phyloP scores from a whole-genome alignment of 1,140 invertebrate species.

The Danaus plexippus region DNA sequence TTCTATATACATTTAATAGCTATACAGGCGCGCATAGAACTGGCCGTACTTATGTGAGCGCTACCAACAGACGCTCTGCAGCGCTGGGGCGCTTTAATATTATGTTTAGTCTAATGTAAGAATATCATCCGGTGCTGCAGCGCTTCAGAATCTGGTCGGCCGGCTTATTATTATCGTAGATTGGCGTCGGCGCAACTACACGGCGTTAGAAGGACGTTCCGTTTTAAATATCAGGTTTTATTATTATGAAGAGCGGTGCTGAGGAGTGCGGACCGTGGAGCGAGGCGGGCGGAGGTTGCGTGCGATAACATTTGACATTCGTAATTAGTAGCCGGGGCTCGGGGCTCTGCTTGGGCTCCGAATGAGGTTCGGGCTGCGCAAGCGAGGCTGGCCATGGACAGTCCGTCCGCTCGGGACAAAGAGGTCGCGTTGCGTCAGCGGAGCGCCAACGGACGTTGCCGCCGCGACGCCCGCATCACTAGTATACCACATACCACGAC shows the following conservation, averaged over 20 bases:
- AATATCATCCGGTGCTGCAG: slow-evolving; percentile 43
- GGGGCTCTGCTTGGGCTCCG: slow-evolving; percentile 39
- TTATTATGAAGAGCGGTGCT: slow-evolving; percentile 71
- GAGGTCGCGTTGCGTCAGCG: slow-evolving; percentile 68
- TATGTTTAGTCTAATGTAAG: slow-evolving; percentile 29
- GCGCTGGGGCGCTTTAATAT: slow-evolving; percentile 50
- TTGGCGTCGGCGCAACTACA: slow-evolving; percentile 72
- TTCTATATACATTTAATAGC: slow-evolving; percentile 73
- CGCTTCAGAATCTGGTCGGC: slow-evolving; percentile 40
- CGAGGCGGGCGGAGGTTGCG: slow-evolving; percentile 56
- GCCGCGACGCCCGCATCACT: slow-evolving; percentile 17
- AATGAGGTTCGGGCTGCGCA: slow-evolving; percentile 42
- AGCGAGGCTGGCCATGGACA: slow-evolving; percentile 54
- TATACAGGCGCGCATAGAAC: slow-evolving; percentile 72
- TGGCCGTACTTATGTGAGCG: slow-evolving; percentile 72
- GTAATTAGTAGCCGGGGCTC: slow-evolving; percentile 62
- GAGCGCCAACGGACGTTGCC: slow-evolving; percentile 26
- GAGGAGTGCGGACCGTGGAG: slow-evolving; percentile 60
- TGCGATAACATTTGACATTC: slow-evolving; percentile 71
- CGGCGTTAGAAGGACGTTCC: slow-evolving; percentile 72
- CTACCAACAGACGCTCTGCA: slow-evolving; percentile 38
- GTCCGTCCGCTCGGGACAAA: slow-evolving; percentile 60
- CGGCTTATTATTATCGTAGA: slow-evolving; percentile 72
- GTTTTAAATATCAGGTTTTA: slow-evolving; percentile 73
- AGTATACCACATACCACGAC: too few relatives aligned